These are phyloP conservation scores for Mesoclemmys tuberculata DNA, from an alignment of 2,113 vertebrate genomes.

Conservation along the genomic window DNA sequence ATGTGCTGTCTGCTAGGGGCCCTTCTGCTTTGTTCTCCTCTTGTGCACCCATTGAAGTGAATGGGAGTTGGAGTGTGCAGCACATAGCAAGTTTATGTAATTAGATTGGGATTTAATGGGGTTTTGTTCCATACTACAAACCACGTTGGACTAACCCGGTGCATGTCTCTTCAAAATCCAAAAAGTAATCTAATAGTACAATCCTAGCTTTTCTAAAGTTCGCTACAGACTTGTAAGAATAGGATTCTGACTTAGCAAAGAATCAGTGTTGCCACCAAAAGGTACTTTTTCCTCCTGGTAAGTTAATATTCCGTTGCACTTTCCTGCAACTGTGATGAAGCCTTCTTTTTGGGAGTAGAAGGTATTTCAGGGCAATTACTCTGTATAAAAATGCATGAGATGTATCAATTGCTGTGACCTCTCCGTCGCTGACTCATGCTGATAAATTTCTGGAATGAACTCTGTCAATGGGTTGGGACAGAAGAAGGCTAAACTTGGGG, in stretches of 20 bases:
- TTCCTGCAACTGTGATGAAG: not conserved
- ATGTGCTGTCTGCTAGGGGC: not conserved
- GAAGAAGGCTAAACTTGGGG: slow-evolving; percentile 23
- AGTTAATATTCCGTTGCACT: not conserved
- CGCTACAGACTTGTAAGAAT: not conserved
- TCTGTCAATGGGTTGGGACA: not conserved
- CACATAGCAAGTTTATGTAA: not conserved
- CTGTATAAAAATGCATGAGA: slow-evolving; percentile 27
- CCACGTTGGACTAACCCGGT: not conserved
- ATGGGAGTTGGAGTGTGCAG: not conserved
- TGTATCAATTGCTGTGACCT: slow-evolving; percentile 32
- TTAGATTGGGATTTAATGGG: not conserved
- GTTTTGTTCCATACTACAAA: not conserved
- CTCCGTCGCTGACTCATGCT: slow-evolving; percentile 31
- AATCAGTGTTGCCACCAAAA: not conserved
- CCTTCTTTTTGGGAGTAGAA: not conserved
- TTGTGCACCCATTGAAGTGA: not conserved
- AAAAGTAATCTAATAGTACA: not conserved
- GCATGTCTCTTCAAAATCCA: not conserved
- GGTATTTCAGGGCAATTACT: not conserved
- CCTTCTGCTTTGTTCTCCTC: not conserved
- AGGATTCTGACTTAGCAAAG: not conserved
- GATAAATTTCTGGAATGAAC: slow-evolving; percentile 36
- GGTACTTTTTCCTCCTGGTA: not conserved
- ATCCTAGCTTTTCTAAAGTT: not conserved